These are phyloP conservation scores for Camptogramma bilineatum DNA, from an alignment of 2,888 invertebrate genomes.

Conservation along the genomic window DNA sequence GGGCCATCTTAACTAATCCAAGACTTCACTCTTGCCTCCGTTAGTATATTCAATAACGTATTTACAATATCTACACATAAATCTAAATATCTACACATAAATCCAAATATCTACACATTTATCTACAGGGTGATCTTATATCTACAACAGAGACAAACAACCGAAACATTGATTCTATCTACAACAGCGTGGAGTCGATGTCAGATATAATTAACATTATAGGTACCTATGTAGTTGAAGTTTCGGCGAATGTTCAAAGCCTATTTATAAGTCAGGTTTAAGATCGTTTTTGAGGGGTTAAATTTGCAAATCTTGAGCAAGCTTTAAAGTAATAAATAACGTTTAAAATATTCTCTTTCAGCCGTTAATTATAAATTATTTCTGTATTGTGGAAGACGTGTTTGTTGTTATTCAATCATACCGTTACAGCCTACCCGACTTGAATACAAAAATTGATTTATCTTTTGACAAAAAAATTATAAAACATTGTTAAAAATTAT, in stretches of 20 bases:
- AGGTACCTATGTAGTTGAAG: neutral
- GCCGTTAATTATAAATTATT: too few species aligned
- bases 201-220: neutral
- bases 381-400: too few species aligned
- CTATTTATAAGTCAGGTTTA: neutral
- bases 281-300: too few species aligned
- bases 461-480: too few species aligned
- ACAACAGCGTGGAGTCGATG: neutral
- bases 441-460: too few species aligned
- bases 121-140: slow-evolving; percentile 28
- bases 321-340: too few species aligned
- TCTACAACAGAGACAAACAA: slow-evolving; percentile 16
- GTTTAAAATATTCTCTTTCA: too few species aligned
- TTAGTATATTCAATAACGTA: neutral
- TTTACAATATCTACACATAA: slow-evolving; percentile 19
- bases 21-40: neutral
- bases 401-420: too few species aligned
- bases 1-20: neutral
- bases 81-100: slow-evolving; percentile 10
- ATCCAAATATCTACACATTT: slow-evolving; percentile 21
- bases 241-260: neutral
- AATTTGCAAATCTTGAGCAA: too few species aligned
- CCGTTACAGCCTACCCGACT: too few species aligned
- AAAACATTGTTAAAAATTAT: too few species aligned
- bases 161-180: slow-evolving; percentile 2